These are phyloP conservation scores for Temnothorax rugatulus DNA, from an alignment of 2,888 invertebrate species.

Conservation along the genomic window DNA sequence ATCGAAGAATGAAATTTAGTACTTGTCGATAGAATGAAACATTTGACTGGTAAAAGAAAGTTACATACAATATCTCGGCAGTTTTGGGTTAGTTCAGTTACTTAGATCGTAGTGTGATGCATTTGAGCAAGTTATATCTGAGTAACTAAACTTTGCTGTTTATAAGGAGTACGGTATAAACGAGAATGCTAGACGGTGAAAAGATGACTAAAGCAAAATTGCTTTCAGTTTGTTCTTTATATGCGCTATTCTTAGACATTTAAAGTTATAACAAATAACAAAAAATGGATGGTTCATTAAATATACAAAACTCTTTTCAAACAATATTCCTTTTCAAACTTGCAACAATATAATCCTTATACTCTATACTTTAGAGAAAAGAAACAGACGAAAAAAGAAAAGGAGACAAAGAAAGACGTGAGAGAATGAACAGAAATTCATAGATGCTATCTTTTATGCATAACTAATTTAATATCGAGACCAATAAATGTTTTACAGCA, in stretches of 20 bases:
- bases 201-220: constrained; percentile 13
- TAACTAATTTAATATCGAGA: constrained; percentile 27
- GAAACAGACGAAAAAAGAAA: not conserved
- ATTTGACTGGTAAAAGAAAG: constrained; percentile 75
- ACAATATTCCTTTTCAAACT: not conserved
- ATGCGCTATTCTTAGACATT: constrained; percentile 39
- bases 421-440: constrained; percentile 13
- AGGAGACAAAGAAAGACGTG: not conserved
- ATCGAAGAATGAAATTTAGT: constrained; percentile 51
- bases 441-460: not conserved
- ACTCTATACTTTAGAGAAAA: not conserved
- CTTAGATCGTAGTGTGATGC: constrained; percentile 73
- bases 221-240: constrained; percentile 4
- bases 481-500: constrained; percentile 48
- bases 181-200: constrained; percentile 75
- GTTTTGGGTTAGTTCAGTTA: constrained; percentile 77
- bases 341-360: constrained; percentile 29
- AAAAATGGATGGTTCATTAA: constrained; percentile 23
- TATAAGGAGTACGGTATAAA: constrained; percentile 75
- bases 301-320: constrained; percentile 20
- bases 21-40: constrained; percentile 23
- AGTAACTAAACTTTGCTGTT: constrained; percentile 77
- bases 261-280: constrained; percentile 56
- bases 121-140: constrained; percentile 73
- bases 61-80: constrained; percentile 75